Evolutionary conservation across 2,888 invertebrate species (phyloP), one percentile per base, ranked within the genome.

Genomic region (Busseola fusca): DNA sequence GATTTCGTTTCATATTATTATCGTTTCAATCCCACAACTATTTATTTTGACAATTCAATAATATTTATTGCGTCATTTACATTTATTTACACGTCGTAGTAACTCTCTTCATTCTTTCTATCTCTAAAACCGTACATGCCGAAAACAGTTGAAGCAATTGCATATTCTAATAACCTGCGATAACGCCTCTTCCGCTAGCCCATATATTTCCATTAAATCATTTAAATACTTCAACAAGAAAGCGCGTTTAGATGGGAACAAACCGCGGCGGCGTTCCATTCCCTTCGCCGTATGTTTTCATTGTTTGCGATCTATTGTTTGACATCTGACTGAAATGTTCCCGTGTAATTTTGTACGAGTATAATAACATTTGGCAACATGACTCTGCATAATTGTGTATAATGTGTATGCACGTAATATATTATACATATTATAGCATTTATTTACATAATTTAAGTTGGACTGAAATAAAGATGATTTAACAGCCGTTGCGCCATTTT

Each of bases 311-410:
- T 81, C 85, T 89, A 90, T 89, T 90, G 90, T 91, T 91, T 91
- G 90, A 91, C 89, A 88, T 86, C 77, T 83, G 86, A 83, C 85
- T 83, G 88, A 88, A 89, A 90, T 87, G 89, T 89, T 89, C 88
- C 81, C 81, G 82, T 88, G 90, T 91, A 91, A 91, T 91, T 91
- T 88, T 79, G 86, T 34, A 34, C 34, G 34, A 34, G 34, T 86
- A 88, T 89, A 90, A 92, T 91, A 91, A 91, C 91, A 91, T 91
- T 91, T 90, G 86, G 87, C 72, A 81, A 87, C 87, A 84, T 85
- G 86, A 86, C 81, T 89, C 86, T 87, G 86, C 87, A 89, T 91
- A 90, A 91, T 91, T 88, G 86, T 86, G 85, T 84, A 87, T 85
- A 91, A 91, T 88, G 86, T 86, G 85, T 84, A 87, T 85, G 83